Evolutionary conservation across 2,797 vertebrate genomes (phyloP).

Genomic region (Rhabdophis nuchalis): DNA sequence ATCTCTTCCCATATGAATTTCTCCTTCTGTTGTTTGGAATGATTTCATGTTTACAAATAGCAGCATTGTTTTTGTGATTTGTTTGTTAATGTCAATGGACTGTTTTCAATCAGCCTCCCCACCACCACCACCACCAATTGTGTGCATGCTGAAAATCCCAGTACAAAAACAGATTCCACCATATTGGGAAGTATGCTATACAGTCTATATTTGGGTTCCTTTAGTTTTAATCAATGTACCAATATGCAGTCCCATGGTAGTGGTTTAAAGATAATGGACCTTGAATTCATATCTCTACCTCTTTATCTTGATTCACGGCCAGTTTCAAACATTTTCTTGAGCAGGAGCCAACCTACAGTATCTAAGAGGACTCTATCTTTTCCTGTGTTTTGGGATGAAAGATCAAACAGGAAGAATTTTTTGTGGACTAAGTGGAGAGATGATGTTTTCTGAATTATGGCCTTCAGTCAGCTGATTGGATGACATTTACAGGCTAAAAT

Average conservation of each 20-base stretch:
- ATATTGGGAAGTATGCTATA: neutral
- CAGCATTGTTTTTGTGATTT: neutral
- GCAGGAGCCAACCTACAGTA: neutral
- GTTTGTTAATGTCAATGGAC: neutral
- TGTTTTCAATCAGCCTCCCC: neutral
- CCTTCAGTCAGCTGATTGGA: neutral
- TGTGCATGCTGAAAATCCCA: neutral
- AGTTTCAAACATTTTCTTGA: neutral
- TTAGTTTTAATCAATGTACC: neutral
- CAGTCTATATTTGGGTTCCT: neutral
- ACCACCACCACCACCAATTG: too few relatives aligned
- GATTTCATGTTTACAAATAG: neutral
- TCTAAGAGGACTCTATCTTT: neutral
- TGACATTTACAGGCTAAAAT: neutral
- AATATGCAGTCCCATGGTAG: neutral
- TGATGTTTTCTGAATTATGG: neutral
- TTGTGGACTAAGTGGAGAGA: neutral
- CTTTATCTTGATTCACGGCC: neutral
- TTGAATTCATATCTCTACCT: neutral
- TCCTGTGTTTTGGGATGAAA: neutral
- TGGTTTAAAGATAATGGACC: neutral
- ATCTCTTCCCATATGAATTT: neutral
- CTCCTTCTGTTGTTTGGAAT: neutral
- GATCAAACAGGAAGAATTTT: neutral
- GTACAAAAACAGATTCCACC: neutral